phyloP scores from a whole-genome alignment of 92 coral and sea anemone genomes.

The Virgularia gustaviana region DNA sequence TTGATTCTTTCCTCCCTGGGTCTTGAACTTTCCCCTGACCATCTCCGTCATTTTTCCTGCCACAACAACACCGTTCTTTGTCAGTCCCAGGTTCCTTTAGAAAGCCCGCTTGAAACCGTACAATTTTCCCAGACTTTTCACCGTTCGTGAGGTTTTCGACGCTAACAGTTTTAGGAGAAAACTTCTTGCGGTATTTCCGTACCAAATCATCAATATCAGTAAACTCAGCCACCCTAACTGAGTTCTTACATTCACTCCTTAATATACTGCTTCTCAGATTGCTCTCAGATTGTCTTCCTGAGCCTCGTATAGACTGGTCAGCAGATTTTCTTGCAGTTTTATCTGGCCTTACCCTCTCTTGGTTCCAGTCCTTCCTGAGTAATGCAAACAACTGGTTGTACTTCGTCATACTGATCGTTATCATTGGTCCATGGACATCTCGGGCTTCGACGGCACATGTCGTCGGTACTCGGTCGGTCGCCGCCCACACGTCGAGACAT shows the following conservation, averaged over 20 bases:
- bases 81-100: background rate
- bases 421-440: slow-evolving; percentile 4
- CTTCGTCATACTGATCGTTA: slow-evolving; percentile 26
- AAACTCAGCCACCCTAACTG: slow-evolving; percentile 16
- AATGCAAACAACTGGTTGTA: slow-evolving; percentile 10
- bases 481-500: slow-evolving; percentile 71
- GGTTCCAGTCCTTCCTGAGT: background rate
- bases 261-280: background rate
- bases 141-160: background rate
- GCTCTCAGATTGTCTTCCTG: background rate
- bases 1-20: background rate
- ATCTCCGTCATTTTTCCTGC: background rate
- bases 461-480: slow-evolving; percentile 62
- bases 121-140: background rate
- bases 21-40: background rate
- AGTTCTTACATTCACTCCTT: no score
- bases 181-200: background rate
- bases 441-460: slow-evolving; percentile 8
- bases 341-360: background rate
- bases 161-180: background rate
- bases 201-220: slow-evolving; percentile 11
- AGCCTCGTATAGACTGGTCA: background rate
- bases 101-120: background rate
- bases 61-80: background rate
- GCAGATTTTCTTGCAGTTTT: background rate